Evolutionary conservation across 2,888 invertebrate genomes (phyloP).

Genomic region (Deilephila elpenor): DNA sequence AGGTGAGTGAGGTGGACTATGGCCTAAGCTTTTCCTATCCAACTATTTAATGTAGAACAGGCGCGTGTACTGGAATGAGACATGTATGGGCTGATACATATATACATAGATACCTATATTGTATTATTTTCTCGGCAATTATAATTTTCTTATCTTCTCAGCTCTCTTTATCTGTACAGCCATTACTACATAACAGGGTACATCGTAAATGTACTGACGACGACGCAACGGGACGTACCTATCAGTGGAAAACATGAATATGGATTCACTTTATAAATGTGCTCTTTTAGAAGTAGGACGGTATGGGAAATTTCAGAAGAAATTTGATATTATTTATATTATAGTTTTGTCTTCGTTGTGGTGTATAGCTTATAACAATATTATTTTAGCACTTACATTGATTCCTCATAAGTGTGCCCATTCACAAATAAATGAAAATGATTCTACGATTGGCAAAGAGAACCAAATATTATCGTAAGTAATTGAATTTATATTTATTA

Average conservation of each 20-base stretch:
- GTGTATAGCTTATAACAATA: slow-evolving; percentile 70
- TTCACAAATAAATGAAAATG: slow-evolving; percentile 50
- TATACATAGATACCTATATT: no score
- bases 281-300: slow-evolving; percentile 62
- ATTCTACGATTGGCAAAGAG: background rate
- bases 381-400: slow-evolving; percentile 70
- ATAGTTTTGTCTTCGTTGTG: slow-evolving; percentile 64
- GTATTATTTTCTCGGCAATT: no score
- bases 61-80: no score
- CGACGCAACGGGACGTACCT: background rate
- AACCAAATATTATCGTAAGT: slow-evolving; percentile 25
- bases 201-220: background rate
- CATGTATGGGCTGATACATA: no score
- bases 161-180: background rate
- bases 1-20: no score
- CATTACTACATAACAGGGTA: background rate
- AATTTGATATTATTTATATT: slow-evolving; percentile 71
- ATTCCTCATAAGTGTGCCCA: slow-evolving; percentile 74
- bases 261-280: slow-evolving; percentile 62
- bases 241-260: slow-evolving; percentile 37
- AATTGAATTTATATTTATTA: background rate
- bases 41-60: no score
- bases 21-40: no score
- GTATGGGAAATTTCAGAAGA: slow-evolving; percentile 73
- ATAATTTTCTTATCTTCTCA: no score